phyloP scores from a whole-genome alignment of 2,113 vertebrate species.

The Helogale parvula region DNA sequence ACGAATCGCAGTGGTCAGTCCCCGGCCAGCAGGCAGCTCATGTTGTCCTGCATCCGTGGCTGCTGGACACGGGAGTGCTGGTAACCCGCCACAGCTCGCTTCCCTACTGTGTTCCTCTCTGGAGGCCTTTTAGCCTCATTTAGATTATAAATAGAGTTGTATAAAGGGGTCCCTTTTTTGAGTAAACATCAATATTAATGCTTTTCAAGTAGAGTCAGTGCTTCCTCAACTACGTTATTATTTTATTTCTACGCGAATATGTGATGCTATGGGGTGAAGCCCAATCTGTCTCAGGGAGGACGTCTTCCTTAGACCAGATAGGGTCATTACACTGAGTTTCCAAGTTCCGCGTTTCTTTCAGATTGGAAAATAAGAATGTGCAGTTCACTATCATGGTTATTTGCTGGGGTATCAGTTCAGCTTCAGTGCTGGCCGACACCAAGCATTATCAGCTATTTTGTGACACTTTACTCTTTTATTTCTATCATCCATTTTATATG shows the following conservation, averaged over 20 bases:
- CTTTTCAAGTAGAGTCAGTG: neutral
- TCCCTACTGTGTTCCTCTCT: neutral
- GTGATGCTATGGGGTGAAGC: neutral
- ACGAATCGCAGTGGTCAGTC: neutral
- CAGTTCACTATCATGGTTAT: neutral
- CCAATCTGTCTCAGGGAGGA: neutral
- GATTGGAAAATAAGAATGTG: neutral
- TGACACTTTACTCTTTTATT: conserved; percentile 37
- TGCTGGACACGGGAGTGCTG: neutral
- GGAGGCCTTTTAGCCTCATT: neutral
- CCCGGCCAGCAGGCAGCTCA: neutral
- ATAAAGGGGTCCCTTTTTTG: neutral
- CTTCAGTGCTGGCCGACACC: neutral
- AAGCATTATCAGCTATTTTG: neutral
- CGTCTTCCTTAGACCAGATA: neutral
- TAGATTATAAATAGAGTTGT: neutral
- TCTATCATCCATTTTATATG: neutral
- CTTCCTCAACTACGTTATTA: neutral
- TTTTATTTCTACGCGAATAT: neutral
- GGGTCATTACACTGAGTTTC: neutral
- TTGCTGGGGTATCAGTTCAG: neutral
- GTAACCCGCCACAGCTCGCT: neutral
- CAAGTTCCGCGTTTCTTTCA: neutral
- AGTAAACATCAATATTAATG: neutral
- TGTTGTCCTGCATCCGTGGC: neutral